Evolutionary conservation across 2,888 invertebrate species (phyloP).

Genomic region (Gryllus longicercus): DNA sequence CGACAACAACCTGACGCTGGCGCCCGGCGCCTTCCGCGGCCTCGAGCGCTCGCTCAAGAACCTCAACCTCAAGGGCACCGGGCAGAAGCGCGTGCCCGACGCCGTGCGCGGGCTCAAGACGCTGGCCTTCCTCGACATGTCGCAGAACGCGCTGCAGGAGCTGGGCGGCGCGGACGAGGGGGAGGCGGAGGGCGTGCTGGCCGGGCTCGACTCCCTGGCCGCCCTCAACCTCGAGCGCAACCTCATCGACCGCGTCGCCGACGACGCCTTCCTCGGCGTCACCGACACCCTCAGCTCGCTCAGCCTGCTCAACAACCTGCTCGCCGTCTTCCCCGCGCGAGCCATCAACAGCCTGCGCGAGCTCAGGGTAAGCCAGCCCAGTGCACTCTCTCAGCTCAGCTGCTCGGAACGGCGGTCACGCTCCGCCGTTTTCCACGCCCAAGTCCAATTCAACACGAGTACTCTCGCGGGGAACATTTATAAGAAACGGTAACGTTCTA

Average conservation of each 20-base stretch:
- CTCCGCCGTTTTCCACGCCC: no score
- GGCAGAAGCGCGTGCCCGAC: constrained; percentile 74
- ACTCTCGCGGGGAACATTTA: no score
- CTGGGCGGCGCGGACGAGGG: constrained; percentile 60
- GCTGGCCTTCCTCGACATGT: constrained; percentile 83
- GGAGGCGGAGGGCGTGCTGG: constrained; percentile 61
- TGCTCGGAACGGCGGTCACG: no score
- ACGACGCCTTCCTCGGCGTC: constrained; percentile 75
- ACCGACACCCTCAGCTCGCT: constrained; percentile 80
- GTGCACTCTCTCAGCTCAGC: no score
- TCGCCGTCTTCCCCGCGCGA: constrained; percentile 80
- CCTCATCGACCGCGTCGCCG: constrained; percentile 71
- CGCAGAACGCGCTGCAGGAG: constrained; percentile 81
- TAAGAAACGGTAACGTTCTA: no score
- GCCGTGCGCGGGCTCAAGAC: constrained; percentile 72
- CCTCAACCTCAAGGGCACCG: constrained; percentile 82
- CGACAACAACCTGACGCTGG: constrained; percentile 79
- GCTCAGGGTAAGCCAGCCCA: constrained; percentile 56
- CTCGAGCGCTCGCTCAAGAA: constrained; percentile 80
- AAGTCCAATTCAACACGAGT: no score
- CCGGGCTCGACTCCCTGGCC: constrained; percentile 75
- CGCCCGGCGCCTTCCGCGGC: constrained; percentile 68
- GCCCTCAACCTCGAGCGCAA: constrained; percentile 86
- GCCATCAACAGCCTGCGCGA: constrained; percentile 75
- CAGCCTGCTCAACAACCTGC: constrained; percentile 81